Conservation (phyloP, 2,113 vertebrate species). For the Monopterus albus region DNA sequence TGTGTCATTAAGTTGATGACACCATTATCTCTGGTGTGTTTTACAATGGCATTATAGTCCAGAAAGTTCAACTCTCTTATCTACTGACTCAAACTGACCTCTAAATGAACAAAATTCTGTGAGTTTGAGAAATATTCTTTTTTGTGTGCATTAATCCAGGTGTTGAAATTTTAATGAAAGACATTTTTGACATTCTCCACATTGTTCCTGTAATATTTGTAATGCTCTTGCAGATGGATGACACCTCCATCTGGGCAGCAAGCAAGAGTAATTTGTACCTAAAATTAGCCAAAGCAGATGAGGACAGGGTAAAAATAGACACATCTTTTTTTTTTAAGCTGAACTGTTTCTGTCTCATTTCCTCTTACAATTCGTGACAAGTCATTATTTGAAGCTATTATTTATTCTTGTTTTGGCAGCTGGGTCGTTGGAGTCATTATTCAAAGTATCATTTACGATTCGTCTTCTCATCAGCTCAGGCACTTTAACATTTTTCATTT, state of each 20-base stretch:
- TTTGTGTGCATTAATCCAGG: not conserved
- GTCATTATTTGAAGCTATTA: conserved; percentile 68
- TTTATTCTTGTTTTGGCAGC: conserved; percentile 66
- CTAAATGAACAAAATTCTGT: not conserved
- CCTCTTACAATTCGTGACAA: conserved; percentile 61
- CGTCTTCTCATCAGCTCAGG: conserved; percentile 31
- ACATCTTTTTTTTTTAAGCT: not conserved
- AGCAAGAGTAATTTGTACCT: conserved; percentile 54
- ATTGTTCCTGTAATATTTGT: conserved; percentile 17
- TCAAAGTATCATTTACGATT: conserved; percentile 53
- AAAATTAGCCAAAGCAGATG: conserved; percentile 68
- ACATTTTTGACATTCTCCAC: conserved; percentile 4
- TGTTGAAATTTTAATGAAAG: conserved; percentile 15
- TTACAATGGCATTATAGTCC: conserved; percentile 18
- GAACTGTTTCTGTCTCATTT: conserved; percentile 67
- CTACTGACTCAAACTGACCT: conserved; percentile 16
- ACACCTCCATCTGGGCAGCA: conserved; percentile 23
- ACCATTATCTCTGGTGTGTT: conserved; percentile 35
- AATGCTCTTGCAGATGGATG: conserved; percentile 42
- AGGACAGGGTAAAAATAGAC: conserved; percentile 68
- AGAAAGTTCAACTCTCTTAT: conserved; percentile 18
- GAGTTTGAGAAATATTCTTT: conserved; percentile 32
- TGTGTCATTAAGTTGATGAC: conserved; percentile 71
- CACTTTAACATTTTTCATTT: conserved; percentile 31
- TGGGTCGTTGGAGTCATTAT: conserved; percentile 40